Base-by-base conservation (phyloP, 2,113 vertebrate species). In the Nanorana parkeri region DNA sequence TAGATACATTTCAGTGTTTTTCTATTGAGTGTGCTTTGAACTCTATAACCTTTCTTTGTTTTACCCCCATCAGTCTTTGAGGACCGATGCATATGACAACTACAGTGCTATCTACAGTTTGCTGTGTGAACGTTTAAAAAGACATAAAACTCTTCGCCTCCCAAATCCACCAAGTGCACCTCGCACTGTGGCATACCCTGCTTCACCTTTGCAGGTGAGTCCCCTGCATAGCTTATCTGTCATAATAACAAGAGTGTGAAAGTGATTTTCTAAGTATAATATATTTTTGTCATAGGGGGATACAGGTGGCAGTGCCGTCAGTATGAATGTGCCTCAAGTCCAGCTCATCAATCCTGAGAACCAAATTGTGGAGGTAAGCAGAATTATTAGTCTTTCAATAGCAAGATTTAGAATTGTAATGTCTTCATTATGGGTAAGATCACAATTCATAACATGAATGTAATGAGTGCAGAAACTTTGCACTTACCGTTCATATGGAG, bases 311-410 rank as follows among this genome's bases (percentile, higher is more conserved):
- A 93, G 95, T 73, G 79, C 96, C 1, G 86, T 99, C 90, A 97
- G 91, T 93, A 94, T 99, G 90, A 98, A 91, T 0, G 97, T 99
- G 68, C 98, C 98, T 0, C 98, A 99, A 20, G 98, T 99, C 79
- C 98, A 99, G 91, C 97, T 99, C 81, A 99, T 99, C 92, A 99
- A 99, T 90, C 98, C 98, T 0, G 98, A 99, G 87, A 99, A 99
- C 93, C 97, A 99, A 58, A 99, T 99, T 4, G 96, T 99, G 78
- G 97, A 99, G 97, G 98, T 96, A 85, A 95, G 95, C 69, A 32
- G 1, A 47, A 17, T 8, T 3, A 36, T 8, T 16, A 17, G 65
- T 78, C 5, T 36, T 36, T 4, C 32, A 76, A 69, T 68, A 47
- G 28, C 32, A 47, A 47, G 41, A 47, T 47, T 47, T 47, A 11